phyloP scores from a whole-genome alignment of 2,797 vertebrate genomes.

The Hybognathus amarus region DNA sequence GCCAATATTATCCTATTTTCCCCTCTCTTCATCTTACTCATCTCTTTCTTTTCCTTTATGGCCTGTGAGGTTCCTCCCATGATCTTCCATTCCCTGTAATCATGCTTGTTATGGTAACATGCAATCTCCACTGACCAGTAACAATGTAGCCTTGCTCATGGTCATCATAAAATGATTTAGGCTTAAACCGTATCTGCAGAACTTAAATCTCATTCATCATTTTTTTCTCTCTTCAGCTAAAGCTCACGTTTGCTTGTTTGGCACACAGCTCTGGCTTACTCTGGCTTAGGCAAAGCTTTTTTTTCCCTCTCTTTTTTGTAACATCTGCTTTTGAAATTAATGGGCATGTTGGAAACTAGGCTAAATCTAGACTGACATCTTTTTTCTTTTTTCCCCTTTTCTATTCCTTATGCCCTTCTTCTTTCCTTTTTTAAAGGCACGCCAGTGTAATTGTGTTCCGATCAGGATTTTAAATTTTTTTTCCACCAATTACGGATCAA shows the following conservation, averaged over 20 bases:
- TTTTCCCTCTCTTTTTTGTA: conserved; percentile 30
- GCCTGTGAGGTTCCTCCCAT: not conserved
- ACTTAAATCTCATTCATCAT: conserved; percentile 54
- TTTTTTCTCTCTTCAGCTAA: conserved; percentile 33
- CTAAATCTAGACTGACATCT: conserved; percentile 79
- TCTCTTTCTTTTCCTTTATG: not conserved
- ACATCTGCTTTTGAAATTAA: conserved; percentile 83
- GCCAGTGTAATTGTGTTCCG: conserved; percentile 44
- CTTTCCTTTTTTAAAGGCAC: conserved; percentile 69
- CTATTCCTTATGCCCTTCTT: conserved; percentile 50
- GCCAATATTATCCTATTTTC: conserved; percentile 22
- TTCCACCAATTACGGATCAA: not conserved
- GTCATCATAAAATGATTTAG: conserved; percentile 43
- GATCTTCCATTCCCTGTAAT: conserved; percentile 31
- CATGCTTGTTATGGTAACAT: conserved; percentile 6
- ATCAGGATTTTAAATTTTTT: not conserved
- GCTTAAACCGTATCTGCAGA: conserved; percentile 58
- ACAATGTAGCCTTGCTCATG: conserved; percentile 1
- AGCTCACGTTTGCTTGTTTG: conserved; percentile 59
- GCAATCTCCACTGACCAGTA: conserved; percentile 17
- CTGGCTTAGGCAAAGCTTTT: conserved; percentile 40
- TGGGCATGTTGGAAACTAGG: conserved; percentile 77
- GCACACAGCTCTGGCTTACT: conserved; percentile 48
- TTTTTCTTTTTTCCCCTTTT: conserved; percentile 43
- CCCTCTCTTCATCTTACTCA: not conserved